A percentile compares a stretch with the other conserved stretches of the same genome.
These are phyloP conservation scores for Crematogaster levior DNA, from an alignment of 2,888 invertebrate genomes.

Conservation along the genomic window DNA sequence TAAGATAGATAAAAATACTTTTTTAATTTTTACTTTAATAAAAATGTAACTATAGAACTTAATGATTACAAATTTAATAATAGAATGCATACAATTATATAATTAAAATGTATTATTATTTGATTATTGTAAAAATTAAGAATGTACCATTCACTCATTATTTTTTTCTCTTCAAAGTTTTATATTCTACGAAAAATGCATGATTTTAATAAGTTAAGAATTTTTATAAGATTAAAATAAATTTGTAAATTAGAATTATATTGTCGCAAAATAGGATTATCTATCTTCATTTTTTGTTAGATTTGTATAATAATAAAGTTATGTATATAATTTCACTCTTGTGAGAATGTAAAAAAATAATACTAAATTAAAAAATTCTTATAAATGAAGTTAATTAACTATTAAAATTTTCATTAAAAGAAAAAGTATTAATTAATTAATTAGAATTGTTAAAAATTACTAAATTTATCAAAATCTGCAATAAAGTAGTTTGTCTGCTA, in stretches of 20 bases:
- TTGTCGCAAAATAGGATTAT: background rate
- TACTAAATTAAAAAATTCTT: background rate
- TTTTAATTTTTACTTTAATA: background rate
- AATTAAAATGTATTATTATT: background rate
- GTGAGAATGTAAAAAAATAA: background rate
- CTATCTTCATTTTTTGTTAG: background rate
- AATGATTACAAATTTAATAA: background rate
- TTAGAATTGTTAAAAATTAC: background rate
- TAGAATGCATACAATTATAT: background rate
- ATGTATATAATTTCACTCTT: background rate
- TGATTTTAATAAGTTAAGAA: too few relatives aligned
- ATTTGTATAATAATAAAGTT: background rate
- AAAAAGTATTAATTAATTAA: background rate
- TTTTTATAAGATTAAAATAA: too few relatives aligned
- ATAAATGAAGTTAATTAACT: background rate
- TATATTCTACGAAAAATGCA: too few relatives aligned
- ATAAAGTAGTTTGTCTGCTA: background rate
- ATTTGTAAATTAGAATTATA: too few relatives aligned
- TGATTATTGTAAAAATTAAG: background rate
- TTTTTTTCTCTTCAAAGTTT: too few relatives aligned
- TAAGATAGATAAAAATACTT: too few relatives aligned
- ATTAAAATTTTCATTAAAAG: background rate
- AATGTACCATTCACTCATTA: background rate
- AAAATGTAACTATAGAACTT: background rate
- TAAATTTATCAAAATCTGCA: background rate